Base-by-base conservation (phyloP, 2,888 invertebrate genomes). In the Caenorhabditis afra region DNA sequence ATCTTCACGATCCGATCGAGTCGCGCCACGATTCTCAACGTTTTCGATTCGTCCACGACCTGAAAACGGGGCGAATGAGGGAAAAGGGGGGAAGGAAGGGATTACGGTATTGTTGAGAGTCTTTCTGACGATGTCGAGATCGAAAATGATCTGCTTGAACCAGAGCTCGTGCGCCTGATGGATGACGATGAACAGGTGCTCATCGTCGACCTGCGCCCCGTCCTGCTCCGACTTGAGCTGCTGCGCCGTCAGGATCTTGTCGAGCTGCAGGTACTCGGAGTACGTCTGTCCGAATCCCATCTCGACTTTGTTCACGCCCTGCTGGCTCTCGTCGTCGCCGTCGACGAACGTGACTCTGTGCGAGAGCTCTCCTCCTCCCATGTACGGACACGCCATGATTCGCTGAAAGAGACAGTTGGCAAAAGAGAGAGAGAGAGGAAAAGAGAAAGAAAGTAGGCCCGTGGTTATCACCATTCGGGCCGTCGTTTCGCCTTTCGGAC, bases 71-170 rank as follows among this genome's bases (percentile, higher is more conserved):
- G 12, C 50, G 23, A 16, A 8, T 18, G 37, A 45, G 35, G 16
- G 12, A 2, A 20, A 37, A 22, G 37, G 14, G 18, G 5, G 8
- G 11, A 11, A 0, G 45, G 44, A 50, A 22, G 35, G 39, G 12
- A 57, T 68, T 61, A 87, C 87, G 18, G 80, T 80, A 55, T 87
- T 85, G 66, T 87, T 82, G 89, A 99, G 94, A 66, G 96, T 93
- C 2, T 93, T 92, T 49, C 96, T 92, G 35, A 99, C 94, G 0
- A 96, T 97, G 91, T 99, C 97, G 89, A 99, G 92, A 90, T 99
- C 99, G 91, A 94, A 97, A 81, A 99, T 94, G 59, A 99, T 96
- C 92, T 99, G 98, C 91, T 99, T 99, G 92, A 99, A 99, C 99
- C 98, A 99, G 4, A 99, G 92, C 91, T 99, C 99, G 92, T 98